Percentiles rank a stretch among this genome's conserved stretches.
These are phyloP conservation scores for Pseudopleuronectes americanus DNA, from an alignment of 2,797 vertebrate species.

Conservation along the genomic window DNA sequence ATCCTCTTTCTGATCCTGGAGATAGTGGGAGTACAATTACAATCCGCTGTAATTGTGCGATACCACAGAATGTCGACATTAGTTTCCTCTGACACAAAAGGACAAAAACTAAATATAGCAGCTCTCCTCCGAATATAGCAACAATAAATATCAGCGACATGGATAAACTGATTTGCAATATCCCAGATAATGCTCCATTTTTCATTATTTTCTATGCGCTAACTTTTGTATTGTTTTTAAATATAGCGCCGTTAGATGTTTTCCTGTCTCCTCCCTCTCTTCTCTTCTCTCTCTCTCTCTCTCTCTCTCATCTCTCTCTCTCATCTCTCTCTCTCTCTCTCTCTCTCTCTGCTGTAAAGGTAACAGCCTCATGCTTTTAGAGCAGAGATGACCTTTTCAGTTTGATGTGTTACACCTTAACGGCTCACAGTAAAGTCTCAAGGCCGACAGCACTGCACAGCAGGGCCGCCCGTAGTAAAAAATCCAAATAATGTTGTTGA, in stretches of 20 bases:
- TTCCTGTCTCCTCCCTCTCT: slow-evolving; percentile 19
- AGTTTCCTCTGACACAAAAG: slow-evolving; percentile 19
- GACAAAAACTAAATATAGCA: slow-evolving; percentile 16
- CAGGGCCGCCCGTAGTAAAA: slow-evolving; percentile 58
- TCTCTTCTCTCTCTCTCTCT: slow-evolving; percentile 39
- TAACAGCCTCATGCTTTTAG: slow-evolving; percentile 65
- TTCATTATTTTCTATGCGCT: background rate
- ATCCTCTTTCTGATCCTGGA: slow-evolving; percentile 57
- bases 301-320: slow-evolving; percentile 13
- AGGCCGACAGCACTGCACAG: slow-evolving; percentile 65
- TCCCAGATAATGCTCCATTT: background rate
- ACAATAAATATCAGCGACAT: slow-evolving; percentile 9
- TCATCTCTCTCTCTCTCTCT: slow-evolving; percentile 27
- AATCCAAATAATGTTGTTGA: slow-evolving; percentile 74
- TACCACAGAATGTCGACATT: slow-evolving; percentile 16
- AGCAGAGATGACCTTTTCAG: slow-evolving; percentile 80
- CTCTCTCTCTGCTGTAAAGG: slow-evolving; percentile 58
- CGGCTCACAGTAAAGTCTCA: slow-evolving; percentile 77
- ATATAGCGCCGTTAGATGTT: slow-evolving; percentile 20
- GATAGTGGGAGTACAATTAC: slow-evolving; percentile 61
- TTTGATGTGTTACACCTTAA: slow-evolving; percentile 79
- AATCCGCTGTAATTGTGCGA: slow-evolving; percentile 46
- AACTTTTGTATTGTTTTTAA: background rate
- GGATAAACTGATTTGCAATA: slow-evolving; percentile 4
- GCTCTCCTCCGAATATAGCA: slow-evolving; percentile 1